Percentiles rank a stretch among this genome's conserved stretches.
These are phyloP conservation scores for Okapia johnstoni DNA, from an alignment of 2,113 vertebrate genomes.

Conservation along the genomic window DNA sequence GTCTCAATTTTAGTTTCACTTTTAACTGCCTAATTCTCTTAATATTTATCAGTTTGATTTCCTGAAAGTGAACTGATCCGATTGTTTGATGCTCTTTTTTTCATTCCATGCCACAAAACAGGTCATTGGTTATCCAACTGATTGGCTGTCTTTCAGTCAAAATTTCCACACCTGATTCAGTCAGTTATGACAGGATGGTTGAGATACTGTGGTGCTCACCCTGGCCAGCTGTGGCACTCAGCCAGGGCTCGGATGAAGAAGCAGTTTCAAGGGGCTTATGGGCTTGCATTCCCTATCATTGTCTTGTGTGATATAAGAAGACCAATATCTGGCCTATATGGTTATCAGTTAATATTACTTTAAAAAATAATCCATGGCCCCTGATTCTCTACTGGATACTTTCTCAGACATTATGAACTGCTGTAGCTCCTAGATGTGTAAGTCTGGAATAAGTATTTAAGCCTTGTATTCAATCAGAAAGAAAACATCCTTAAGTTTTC, in stretches of 20 bases:
- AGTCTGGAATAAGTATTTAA: background rate
- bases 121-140: background rate
- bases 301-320: background rate
- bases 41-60: background rate
- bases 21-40: background rate
- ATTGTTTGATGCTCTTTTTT: background rate
- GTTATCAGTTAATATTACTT: background rate
- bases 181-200: background rate
- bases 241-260: background rate
- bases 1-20: background rate
- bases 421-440: background rate
- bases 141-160: background rate
- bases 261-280: background rate
- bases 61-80: background rate
- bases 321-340: background rate
- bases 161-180: background rate
- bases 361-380: background rate
- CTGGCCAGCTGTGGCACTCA: background rate
- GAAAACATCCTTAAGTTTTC: background rate
- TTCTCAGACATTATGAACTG: background rate
- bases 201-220: background rate
- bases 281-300: background rate
- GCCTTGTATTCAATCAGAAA: background rate
- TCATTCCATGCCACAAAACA: background rate
- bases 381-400: background rate